phyloP scores from a whole-genome alignment of 2,797 vertebrate species.

The Pseudochirops cupreus region DNA sequence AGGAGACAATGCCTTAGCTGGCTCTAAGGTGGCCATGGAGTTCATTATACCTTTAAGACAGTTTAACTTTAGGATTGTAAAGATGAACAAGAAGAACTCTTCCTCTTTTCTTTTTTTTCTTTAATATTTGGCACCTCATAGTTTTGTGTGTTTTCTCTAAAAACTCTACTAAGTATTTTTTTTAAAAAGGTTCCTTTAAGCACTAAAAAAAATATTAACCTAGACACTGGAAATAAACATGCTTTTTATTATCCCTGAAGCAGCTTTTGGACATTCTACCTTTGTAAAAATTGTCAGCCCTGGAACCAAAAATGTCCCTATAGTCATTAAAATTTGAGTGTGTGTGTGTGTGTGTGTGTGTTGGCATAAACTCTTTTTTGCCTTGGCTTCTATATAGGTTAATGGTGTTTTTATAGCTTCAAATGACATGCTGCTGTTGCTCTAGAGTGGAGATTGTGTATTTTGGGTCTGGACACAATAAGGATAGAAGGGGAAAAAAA shows the following conservation, averaged over 20 bases:
- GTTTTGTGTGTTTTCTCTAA: background rate
- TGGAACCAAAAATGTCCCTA: slow-evolving; percentile 57
- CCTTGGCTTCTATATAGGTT: slow-evolving; percentile 24
- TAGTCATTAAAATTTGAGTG: slow-evolving; percentile 60
- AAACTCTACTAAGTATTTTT: background rate
- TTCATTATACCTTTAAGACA: background rate
- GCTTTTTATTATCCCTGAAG: slow-evolving; percentile 49
- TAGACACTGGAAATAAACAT: slow-evolving; percentile 75
- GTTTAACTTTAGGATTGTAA: background rate
- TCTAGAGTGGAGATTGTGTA: slow-evolving; percentile 49
- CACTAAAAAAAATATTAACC: slow-evolving; percentile 65
- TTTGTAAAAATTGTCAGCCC: slow-evolving; percentile 41
- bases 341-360: slow-evolving; percentile 10
- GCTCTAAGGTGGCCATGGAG: background rate
- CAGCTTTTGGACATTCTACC: background rate
- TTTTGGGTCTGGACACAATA: slow-evolving; percentile 52
- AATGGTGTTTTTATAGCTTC: slow-evolving; percentile 58
- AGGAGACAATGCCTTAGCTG: background rate
- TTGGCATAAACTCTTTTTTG: slow-evolving; percentile 41
- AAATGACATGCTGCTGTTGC: slow-evolving; percentile 14
- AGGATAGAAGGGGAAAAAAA: slow-evolving; percentile 22
- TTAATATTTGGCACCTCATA: background rate
- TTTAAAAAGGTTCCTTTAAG: slow-evolving; percentile 60
- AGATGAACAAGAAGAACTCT: background rate
- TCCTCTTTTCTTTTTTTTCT: background rate